A percentile compares a stretch with the other conserved stretches of the same genome.
phyloP scores from a whole-genome alignment of 1,140 invertebrate species.

The Littorina saxatilis region DNA sequence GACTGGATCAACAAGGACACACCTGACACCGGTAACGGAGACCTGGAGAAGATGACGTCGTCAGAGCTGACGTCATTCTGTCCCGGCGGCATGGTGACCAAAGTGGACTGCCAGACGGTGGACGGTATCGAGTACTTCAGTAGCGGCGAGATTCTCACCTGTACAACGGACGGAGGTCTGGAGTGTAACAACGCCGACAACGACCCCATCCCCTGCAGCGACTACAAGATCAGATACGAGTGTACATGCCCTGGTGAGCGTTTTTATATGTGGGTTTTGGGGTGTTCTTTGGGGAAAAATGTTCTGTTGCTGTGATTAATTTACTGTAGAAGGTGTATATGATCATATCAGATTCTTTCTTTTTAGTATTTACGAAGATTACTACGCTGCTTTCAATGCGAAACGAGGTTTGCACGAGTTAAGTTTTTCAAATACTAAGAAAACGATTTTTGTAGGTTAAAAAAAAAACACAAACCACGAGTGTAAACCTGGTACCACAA shows the following conservation, averaged over 20 bases:
- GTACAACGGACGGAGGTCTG: constrained; percentile 47
- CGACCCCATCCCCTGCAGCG: constrained; percentile 58
- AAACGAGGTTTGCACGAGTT: too few relatives aligned
- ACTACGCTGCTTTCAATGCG: too few relatives aligned
- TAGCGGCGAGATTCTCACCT: constrained; percentile 40
- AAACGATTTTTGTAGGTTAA: too few relatives aligned
- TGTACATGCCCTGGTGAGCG: constrained; percentile 62
- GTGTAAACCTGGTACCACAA: too few relatives aligned
- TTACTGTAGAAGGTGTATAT: too few relatives aligned
- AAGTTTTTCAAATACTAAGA: too few relatives aligned
- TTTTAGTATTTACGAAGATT: not conserved
- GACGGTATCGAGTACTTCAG: constrained; percentile 38
- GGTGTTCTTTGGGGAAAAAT: not conserved
- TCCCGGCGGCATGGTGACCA: constrained; percentile 41
- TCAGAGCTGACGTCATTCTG: constrained; percentile 52
- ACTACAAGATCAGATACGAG: constrained; percentile 70
- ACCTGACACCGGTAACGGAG: constrained; percentile 49
- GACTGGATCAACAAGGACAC: constrained; percentile 58
- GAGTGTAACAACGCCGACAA: constrained; percentile 41
- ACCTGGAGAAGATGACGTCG: constrained; percentile 58
- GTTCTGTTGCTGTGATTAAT: not conserved
- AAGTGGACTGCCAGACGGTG: constrained; percentile 47
- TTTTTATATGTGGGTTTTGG: not conserved
- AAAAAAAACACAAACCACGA: too few relatives aligned
- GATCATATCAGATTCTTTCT: too few relatives aligned